Evolutionary conservation across 2,797 vertebrate species (phyloP).

Genomic region (Sebastes vulpes): DNA sequence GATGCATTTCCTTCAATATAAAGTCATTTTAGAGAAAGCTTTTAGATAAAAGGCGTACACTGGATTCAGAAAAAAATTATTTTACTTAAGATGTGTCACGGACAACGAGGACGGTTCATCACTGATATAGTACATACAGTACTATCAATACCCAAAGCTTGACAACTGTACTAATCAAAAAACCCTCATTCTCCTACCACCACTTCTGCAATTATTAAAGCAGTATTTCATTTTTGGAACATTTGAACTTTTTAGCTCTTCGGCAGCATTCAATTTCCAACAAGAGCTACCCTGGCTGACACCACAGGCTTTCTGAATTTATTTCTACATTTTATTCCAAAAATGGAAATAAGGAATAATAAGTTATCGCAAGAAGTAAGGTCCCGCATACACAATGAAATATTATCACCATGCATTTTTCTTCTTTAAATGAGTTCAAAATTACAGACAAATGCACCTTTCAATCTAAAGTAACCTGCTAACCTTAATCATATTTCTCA

Average conservation of each 20-base stretch:
- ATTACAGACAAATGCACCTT: not conserved
- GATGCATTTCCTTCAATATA: not conserved
- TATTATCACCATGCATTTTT: not conserved
- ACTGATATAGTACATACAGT: constrained; percentile 1
- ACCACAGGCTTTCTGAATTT: constrained; percentile 28
- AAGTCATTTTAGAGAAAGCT: not conserved
- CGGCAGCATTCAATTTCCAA: constrained; percentile 25
- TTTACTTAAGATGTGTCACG: not conserved
- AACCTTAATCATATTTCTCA: not conserved
- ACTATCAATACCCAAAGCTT: constrained; percentile 14
- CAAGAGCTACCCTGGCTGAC: constrained; percentile 12
- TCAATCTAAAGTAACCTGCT: not conserved
- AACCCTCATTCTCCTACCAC: constrained; percentile 7
- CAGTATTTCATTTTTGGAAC: constrained; percentile 53
- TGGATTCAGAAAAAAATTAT: not conserved
- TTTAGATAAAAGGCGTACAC: not conserved
- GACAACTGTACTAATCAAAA: constrained; percentile 55
- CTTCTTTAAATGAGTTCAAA: not conserved
- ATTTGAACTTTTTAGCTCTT: constrained; percentile 30
- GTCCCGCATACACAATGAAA: not conserved
- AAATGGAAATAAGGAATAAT: constrained; percentile 10
- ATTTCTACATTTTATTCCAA: not conserved
- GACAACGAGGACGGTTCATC: not conserved
- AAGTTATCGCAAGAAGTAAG: not conserved
- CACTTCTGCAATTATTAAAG: constrained; percentile 55